Conservation (phyloP, 2,797 vertebrate species). For the Argentina silus region DNA sequence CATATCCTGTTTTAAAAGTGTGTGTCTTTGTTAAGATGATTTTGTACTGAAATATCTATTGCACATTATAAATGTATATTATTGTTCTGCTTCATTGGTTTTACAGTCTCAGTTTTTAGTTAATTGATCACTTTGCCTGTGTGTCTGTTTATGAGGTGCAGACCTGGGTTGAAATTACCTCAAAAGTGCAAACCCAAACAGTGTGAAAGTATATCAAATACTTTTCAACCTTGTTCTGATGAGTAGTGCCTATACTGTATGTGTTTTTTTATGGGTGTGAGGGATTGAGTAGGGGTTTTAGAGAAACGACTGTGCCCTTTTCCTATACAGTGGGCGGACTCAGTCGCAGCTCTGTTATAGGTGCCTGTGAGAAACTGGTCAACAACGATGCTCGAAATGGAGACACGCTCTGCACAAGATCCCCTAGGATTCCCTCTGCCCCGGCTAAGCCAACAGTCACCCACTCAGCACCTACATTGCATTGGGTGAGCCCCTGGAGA, state of each 20-base stretch:
- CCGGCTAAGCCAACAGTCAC: slow-evolving; percentile 46
- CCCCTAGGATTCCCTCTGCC: slow-evolving; percentile 69
- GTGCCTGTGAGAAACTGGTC: slow-evolving; percentile 49
- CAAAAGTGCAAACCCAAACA: no score
- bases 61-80: no score
- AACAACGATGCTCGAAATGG: slow-evolving; percentile 13
- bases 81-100: no score
- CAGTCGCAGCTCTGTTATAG: slow-evolving; percentile 57
- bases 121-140: background rate
- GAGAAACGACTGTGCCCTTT: slow-evolving; percentile 2
- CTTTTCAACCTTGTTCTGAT: no score
- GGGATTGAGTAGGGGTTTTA: background rate
- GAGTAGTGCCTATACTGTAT: background rate
- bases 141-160: no score
- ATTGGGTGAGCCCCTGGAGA: slow-evolving; percentile 70
- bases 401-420: slow-evolving; percentile 56
- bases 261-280: background rate
- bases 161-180: no score
- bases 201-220: no score
- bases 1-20: background rate
- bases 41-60: no score
- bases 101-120: background rate
- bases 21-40: background rate
- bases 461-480: slow-evolving; percentile 41
- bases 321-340: slow-evolving; percentile 77